Conservation (phyloP, 1,140 invertebrate genomes). For the Drosophila pachea region DNA sequence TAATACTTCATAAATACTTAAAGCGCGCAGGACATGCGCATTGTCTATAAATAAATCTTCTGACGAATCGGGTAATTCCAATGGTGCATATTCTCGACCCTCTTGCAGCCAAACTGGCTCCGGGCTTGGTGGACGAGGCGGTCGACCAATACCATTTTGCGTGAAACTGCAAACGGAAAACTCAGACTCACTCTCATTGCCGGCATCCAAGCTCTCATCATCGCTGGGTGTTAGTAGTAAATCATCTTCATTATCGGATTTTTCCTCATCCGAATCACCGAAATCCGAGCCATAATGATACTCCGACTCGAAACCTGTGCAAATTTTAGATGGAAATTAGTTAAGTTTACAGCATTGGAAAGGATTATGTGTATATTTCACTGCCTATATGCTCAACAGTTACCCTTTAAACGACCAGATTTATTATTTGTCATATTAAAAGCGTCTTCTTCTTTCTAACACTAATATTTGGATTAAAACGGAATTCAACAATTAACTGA, state of each 20-base stretch:
- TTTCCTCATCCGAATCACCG: constrained; percentile 89
- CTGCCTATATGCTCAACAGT: constrained; percentile 19
- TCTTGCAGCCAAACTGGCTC: constrained; percentile 93
- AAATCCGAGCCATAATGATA: constrained; percentile 95
- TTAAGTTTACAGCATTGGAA: neutral
- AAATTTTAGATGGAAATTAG: constrained; percentile 5
- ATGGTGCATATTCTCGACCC: constrained; percentile 84
- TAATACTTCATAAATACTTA: constrained; percentile 96
- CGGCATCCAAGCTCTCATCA: constrained; percentile 83
- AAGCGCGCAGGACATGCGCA: constrained; percentile 87
- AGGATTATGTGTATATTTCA: neutral
- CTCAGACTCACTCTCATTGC: constrained; percentile 88
- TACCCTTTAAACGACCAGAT: constrained; percentile 43
- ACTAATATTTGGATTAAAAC: neutral
- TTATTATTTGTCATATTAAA: constrained; percentile 37
- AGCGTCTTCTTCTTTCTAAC: neutral
- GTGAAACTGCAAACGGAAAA: constrained; percentile 90
- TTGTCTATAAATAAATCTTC: constrained; percentile 92
- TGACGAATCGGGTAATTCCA: constrained; percentile 91
- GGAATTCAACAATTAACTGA: too few species aligned
- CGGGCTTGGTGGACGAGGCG: constrained; percentile 86
- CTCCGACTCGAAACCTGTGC: constrained; percentile 89
- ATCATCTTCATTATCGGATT: constrained; percentile 86
- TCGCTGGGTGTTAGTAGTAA: constrained; percentile 83
- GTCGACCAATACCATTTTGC: constrained; percentile 80